phyloP scores from a whole-genome alignment of 2,888 invertebrate species.

The Pedicia rivosa region DNA sequence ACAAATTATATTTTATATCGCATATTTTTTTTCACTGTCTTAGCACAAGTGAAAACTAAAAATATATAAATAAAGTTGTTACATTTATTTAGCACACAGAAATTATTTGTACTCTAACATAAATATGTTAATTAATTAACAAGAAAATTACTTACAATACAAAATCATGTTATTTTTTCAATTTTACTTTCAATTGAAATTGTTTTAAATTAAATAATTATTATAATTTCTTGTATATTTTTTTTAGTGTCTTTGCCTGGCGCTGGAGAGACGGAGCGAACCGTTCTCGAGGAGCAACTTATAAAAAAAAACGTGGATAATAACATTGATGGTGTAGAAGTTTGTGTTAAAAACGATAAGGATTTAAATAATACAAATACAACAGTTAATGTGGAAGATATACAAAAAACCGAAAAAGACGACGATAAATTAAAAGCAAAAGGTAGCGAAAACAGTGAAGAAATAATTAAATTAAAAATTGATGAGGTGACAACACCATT shows the following conservation, averaged over 20 bases:
- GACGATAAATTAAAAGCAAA: not conserved
- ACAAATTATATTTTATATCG: too few species aligned
- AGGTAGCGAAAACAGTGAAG: not conserved
- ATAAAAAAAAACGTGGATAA: not conserved
- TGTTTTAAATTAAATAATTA: too few species aligned
- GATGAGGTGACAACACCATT: too few species aligned
- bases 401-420: not conserved
- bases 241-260: conserved; percentile 10
- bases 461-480: not conserved
- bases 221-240: not conserved
- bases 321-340: not conserved
- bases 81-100: too few species aligned
- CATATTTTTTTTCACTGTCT: too few species aligned
- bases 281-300: not conserved
- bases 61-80: too few species aligned
- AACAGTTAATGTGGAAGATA: not conserved
- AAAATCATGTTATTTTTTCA: too few species aligned
- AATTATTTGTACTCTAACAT: too few species aligned
- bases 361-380: not conserved
- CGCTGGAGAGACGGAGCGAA: conserved; percentile 7
- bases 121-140: too few species aligned
- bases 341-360: not conserved
- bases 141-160: too few species aligned
- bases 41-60: too few species aligned
- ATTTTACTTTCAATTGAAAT: too few species aligned